Evolutionary conservation across 2,113 vertebrate genomes (phyloP), one percentile per base, ranked within the genome.

Genomic region (Nesogale talazaci): DNA sequence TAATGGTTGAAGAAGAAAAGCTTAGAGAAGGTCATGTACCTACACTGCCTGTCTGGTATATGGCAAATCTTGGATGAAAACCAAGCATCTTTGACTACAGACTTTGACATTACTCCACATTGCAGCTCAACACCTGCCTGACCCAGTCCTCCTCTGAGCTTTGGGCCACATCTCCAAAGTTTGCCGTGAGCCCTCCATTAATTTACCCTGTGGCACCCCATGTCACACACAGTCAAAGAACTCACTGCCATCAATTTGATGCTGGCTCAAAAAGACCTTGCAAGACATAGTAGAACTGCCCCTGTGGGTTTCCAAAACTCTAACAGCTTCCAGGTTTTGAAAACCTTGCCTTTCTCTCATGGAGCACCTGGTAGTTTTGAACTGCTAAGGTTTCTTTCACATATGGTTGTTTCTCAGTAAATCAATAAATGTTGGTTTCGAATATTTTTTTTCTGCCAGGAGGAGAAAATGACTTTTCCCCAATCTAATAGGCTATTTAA

Each of bases 351-450:
- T 11, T 52, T 52, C 46, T 52, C 46, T 12, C 14, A 12, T 52
- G 46, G 46, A 11, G 46, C 46, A 52, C 9, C 46, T 52, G 46
- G 46, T 11, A 12, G 46, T 52, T 52, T 52, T 11, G 46, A 52
- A 52, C 46, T 52, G 46, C 46, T 11, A 6, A 12, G 5, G 46
- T 12, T 52, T 12, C 46, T 52, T 52, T 86, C 87, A 94, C 89
- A 78, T 56, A 94, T 92, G 94, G 87, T 95, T 95, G 90, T 88
- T 95, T 42, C 86, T 91, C 78, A 91, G 89, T 88, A 94, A 94
- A 91, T 89, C 93, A 94, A 91, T 92, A 84, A 34, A 56, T 81
- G 61, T 52, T 65, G 90, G 75, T 83, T 85, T 81, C 74, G n/a
- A 95, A 40, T 78, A 56, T 59, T 84, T 94, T 94, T 94, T 93